Base-by-base conservation (phyloP, 2,888 invertebrate species). In the Strigamia transsilvanica region DNA sequence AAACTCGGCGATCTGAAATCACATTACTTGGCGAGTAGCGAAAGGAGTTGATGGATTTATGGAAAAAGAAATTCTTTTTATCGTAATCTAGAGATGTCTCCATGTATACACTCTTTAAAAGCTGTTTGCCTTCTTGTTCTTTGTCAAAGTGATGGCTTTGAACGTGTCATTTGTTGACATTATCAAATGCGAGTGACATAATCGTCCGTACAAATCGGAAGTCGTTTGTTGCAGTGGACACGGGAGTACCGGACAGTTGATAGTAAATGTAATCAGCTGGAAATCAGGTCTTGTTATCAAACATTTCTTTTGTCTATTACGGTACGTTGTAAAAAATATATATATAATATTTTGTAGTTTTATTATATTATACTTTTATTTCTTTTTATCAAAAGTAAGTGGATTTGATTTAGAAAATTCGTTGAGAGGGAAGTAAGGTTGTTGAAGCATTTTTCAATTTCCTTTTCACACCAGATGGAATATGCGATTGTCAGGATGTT, bases 381-480 rank as follows among this genome's bases (percentile, higher is more conserved):
- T 18, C 15, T 18, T 18, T 56, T 18, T 56, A 56, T 46, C 15
- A 13, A 46, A 46, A 46, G 12, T 12, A 46, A n/a, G 1, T 46
- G 4, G n/a, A n/a, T 56, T 9, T 18, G 15, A 18, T 56, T 56
- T 56, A 73, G 73, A 27, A 73, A 21, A 73, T 15, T 27, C 23
- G 73, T 13, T 32, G n/a, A 32, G 13, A 73, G 73, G 73, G 73
- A 73, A 73, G 73, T 32, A 27, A 27, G 73, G 73, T 73, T 73
- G 9, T 73, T 73, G n/a, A 32, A 73, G 73, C 73, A 73, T 73
- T 73, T 73, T 73, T 73, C 73, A 73, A 73, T 73, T 73, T 73
- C 73, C 73, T 32, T 73, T 73, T 73, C 73, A 32, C 73, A 32
- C 73, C 73, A 73, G 73, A 23, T 73, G 73, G 27, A 32, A 32